These are phyloP conservation scores for Orius laevigatus DNA, from an alignment of 1,140 invertebrate genomes.

Conservation along the genomic window DNA sequence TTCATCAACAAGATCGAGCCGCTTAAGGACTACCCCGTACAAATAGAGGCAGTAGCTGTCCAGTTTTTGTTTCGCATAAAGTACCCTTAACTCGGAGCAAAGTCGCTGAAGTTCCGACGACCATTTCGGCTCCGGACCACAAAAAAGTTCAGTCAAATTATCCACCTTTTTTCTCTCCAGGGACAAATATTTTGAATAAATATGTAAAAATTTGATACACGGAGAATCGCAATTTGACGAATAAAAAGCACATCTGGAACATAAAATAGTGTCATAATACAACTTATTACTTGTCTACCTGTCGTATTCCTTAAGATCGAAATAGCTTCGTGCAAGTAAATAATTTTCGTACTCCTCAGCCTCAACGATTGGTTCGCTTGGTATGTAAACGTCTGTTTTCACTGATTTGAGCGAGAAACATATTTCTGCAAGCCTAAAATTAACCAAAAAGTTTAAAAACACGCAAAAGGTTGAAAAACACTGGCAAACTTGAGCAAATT, in stretches of 20 bases:
- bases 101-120: conserved; percentile 38
- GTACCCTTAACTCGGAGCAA: conserved; percentile 35
- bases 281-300: conserved; percentile 23
- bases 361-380: conserved; percentile 24
- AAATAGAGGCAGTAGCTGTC: conserved; percentile 83
- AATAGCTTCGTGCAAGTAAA: conserved; percentile 71
- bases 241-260: conserved; percentile 59
- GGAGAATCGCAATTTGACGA: conserved; percentile 47
- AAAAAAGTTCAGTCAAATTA: conserved; percentile 59
- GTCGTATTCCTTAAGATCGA: conserved; percentile 84
- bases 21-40: conserved; percentile 81
- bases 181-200: conserved; percentile 74
- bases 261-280: conserved; percentile 1
- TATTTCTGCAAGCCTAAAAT: conserved; percentile 56
- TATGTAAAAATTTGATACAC: conserved; percentile 60
- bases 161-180: conserved; percentile 77
- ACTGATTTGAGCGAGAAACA: conserved; percentile 56
- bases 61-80: conserved; percentile 42
- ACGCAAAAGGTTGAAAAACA: conserved; percentile 4
- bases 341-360: conserved; percentile 48
- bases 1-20: conserved; percentile 57
- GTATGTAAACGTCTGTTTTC: conserved; percentile 33
- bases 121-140: conserved; percentile 43
- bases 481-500: background rate
- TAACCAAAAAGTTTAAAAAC: conserved; percentile 11